Base-by-base conservation (phyloP, 2,797 vertebrate species). In the Falco berigora region DNA sequence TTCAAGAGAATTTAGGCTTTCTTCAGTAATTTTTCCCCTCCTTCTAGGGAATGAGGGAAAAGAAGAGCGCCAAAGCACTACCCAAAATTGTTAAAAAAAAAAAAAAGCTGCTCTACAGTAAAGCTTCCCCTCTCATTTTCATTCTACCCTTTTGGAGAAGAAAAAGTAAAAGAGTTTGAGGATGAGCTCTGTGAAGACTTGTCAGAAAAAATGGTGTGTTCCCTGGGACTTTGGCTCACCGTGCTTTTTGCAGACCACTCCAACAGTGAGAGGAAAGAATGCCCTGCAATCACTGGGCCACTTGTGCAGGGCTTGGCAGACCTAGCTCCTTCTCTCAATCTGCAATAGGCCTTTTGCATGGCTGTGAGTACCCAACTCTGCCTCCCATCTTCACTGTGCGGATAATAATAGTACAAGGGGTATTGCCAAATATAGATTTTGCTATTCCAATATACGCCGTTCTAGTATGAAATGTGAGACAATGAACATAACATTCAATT, bases 91-190 rank as follows among this genome's bases (percentile, higher is more conserved):
- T 24, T 23, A 42, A 27, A 46, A 69, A 67, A 68, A 83, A 63
- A 23, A 49, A 3, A 49, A 52, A 38, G 32, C 40, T 84, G 47
- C 49, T 68, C 30, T 62, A 46, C 49, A 67, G 32, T 32, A 73
- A 92, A 49, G 21, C 38, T 90, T 71, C 47, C 27, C 58, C 30
- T 92, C 82, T 84, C 36, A 38, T 88, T 90, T 91, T 90, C n/a
- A 53, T 62, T 71, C 72, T 63, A 28, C 6, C 14, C 22, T 56
- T 91, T 32, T 19, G 69, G 34, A 73, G 62, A 78, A 79, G 30
- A 71, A 88, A 77, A 73, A 42, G 10, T 15, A 27, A 14, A 38
- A 36, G 34, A 64, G 34, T 49, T 86, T 67, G 46, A 78, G 14
- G 47, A 74, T 46, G 14, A 90, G 24, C 27, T 80, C 46, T 47